phyloP scores from a whole-genome alignment of 2,113 vertebrate species.

The Psammodynastes pulverulentus region DNA sequence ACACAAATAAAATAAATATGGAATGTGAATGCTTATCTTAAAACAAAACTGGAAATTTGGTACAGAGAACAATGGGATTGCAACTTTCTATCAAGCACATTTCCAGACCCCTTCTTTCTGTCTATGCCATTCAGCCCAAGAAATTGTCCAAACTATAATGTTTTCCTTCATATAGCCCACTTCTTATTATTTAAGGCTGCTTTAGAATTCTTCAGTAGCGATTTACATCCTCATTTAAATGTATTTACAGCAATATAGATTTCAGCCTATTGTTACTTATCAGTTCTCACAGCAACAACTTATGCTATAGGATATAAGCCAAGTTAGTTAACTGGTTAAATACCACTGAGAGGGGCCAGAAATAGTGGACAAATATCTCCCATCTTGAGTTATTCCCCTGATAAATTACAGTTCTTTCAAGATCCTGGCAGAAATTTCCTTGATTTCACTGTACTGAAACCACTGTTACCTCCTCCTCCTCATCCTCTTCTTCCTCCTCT shows the following conservation, averaged over 20 bases:
- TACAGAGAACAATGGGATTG: neutral
- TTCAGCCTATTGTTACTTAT: neutral
- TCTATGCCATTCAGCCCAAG: neutral
- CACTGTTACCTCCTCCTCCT: neutral
- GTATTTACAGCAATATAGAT: neutral
- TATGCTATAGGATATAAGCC: neutral
- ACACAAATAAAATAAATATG: neutral
- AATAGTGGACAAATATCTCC: neutral
- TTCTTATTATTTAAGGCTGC: neutral
- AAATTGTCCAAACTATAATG: neutral
- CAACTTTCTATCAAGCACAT: neutral
- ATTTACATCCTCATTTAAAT: neutral
- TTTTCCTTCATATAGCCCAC: neutral
- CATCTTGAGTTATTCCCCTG: neutral
- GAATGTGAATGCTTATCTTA: neutral
- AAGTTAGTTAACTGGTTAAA: neutral
- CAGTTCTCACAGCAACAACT: neutral
- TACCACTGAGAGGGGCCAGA: neutral
- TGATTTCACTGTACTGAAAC: neutral
- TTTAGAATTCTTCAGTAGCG: neutral
- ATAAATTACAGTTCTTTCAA: neutral
- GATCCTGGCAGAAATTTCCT: neutral
- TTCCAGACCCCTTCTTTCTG: neutral
- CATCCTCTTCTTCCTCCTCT: neutral
- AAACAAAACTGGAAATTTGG: neutral